Conservation (phyloP, 2,113 vertebrate species). For the Formicarius rufipectus region DNA sequence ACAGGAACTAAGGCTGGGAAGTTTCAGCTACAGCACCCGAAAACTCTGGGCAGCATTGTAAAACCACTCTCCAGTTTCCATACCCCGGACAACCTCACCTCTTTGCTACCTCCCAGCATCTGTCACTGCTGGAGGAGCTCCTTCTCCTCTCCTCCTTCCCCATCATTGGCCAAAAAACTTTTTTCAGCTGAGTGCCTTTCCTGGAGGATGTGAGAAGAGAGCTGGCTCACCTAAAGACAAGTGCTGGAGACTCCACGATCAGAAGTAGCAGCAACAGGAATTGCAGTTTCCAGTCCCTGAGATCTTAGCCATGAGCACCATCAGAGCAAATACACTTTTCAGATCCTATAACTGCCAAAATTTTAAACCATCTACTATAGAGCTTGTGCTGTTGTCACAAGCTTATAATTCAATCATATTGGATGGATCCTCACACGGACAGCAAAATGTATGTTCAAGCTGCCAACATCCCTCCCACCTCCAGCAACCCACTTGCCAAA, state of each 20-base stretch:
- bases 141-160: background rate
- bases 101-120: background rate
- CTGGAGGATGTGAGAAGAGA: background rate
- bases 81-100: background rate
- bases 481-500: slow-evolving; percentile 27
- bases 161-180: background rate
- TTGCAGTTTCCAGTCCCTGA: background rate
- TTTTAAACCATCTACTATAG: background rate
- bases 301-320: background rate
- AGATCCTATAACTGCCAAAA: background rate
- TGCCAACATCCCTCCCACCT: background rate
- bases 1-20: background rate
- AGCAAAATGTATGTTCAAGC: background rate
- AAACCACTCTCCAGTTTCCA: background rate
- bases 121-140: fast-evolving
- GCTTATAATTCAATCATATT: background rate
- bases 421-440: background rate
- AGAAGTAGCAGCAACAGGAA: background rate
- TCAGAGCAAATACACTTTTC: background rate
- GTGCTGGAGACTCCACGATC: background rate
- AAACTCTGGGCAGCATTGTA: fast-evolving
- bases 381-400: background rate
- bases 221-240: background rate
- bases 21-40: background rate
- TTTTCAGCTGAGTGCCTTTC: background rate